Conservation (phyloP, 1,140 invertebrate genomes). For the Globodera rostochiensis region DNA sequence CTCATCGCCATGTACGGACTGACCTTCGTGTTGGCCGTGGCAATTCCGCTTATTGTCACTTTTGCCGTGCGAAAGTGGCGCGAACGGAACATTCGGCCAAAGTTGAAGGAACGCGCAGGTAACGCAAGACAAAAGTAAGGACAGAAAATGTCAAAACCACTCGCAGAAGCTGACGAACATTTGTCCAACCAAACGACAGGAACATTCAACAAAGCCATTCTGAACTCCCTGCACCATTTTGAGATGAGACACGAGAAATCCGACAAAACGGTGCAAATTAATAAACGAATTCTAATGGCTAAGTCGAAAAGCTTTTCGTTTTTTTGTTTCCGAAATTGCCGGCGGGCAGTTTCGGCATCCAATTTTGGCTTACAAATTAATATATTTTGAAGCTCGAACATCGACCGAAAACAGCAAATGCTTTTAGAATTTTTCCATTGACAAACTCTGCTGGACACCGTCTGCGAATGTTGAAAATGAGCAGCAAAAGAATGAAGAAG, state of each 20-base stretch:
- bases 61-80: constrained; percentile 22
- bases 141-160: neutral
- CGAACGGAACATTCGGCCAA: neutral
- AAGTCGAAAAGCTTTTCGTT: neutral
- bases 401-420: too few species aligned
- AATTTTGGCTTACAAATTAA: neutral
- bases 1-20: constrained; percentile 85
- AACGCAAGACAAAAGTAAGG: neutral
- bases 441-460: neutral
- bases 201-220: constrained; percentile 9
- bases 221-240: constrained; percentile 13
- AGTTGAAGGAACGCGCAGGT: constrained; percentile 12
- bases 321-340: constrained; percentile 1
- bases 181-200: constrained; percentile 5
- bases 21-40: constrained; percentile 76
- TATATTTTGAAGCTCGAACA: too few species aligned
- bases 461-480: neutral
- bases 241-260: neutral
- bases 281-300: neutral
- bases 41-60: constrained; percentile 12
- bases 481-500: neutral
- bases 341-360: neutral
- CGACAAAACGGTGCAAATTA: neutral
- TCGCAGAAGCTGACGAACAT: constrained; percentile 2
- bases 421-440: neutral